phyloP scores from a whole-genome alignment of 1,140 invertebrate genomes.

The Frieseomelitta varia region DNA sequence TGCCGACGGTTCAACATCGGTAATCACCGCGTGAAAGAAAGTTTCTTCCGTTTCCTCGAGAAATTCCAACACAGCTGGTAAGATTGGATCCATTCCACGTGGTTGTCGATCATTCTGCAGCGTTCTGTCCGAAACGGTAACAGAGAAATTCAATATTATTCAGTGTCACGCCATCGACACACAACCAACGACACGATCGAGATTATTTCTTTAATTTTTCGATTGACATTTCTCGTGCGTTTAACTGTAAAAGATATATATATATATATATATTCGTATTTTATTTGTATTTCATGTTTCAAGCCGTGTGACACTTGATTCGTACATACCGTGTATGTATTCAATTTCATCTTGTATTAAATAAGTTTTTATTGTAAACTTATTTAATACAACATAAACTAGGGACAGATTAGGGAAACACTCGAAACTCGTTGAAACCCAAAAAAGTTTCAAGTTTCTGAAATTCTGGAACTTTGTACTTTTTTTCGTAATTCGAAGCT shows the following conservation, averaged over 20 bases:
- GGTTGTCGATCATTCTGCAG: constrained; percentile 83
- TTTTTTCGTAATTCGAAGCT: no score
- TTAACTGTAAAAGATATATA: neutral
- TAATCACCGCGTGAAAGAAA: constrained; percentile 93
- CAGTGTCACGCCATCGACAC: no score
- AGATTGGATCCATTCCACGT: constrained; percentile 92
- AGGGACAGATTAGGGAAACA: no score
- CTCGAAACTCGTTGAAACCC: no score
- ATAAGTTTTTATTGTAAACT: neutral
- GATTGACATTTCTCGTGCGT: no score
- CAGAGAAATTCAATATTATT: neutral
- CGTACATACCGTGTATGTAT: no score
- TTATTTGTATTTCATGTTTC: neutral
- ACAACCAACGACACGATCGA: neutral
- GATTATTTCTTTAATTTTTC: neutral
- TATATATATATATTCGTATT: no score
- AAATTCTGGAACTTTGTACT: no score
- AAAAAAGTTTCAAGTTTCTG: no score
- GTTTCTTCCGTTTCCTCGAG: constrained; percentile 96
- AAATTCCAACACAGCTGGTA: constrained; percentile 97
- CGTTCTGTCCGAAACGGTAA: constrained; percentile 70
- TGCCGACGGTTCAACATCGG: constrained; percentile 92
- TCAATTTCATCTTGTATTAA: no score
- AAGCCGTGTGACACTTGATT: no score
- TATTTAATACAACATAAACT: no score